Evolutionary conservation across 1,140 invertebrate species (phyloP), one percentile per base, ranked within the genome.

Genomic region (Aethina tumida): DNA sequence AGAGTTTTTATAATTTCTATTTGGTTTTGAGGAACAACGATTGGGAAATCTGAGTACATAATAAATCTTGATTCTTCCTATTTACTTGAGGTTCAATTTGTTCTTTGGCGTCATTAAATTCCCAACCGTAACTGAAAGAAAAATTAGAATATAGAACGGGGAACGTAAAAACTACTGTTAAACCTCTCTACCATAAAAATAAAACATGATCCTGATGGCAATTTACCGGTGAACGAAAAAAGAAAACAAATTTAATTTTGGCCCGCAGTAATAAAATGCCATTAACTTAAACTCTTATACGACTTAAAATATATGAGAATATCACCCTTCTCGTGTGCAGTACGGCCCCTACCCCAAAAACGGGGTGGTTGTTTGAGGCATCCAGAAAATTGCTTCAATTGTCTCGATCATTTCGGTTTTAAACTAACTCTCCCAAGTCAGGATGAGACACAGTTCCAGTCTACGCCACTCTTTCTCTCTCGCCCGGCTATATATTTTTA

Each of bases 401-500:
- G 56, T 53, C 51, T 52, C 52, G 52, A 59, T 56, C 54, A 56
- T 56, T 54, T 52, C 52, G 47, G 43, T 50, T 56, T 54, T 51
- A 56, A 53, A 55, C 49, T 49, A 48, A 49, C 43, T 43, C 46
- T 35, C 27, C 41, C 20, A 18, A 18, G 21, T 26, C 14, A 29
- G 33, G 25, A 22, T n/a, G 17, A 10, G 42, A 37, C 38, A 44
- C 36, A 26, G 14, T 3, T 2, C n/a, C 13, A 13, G n/a, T 26
- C 5, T 17, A 16, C 20, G 9, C 14, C 7, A 4, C 18, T 6
- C 12, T 17, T 13, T 10, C 10, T 37, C 8, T 9, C 22, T 29
- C 33, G 34, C 39, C 9, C 30, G 43, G 56, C 52, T 44, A 59
- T 58, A 59, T 60, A 60, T 60, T 60, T 58, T 60, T 60, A 60